Conservation (phyloP, 2,113 vertebrate species). For the Girardinichthys multiradiatus region DNA sequence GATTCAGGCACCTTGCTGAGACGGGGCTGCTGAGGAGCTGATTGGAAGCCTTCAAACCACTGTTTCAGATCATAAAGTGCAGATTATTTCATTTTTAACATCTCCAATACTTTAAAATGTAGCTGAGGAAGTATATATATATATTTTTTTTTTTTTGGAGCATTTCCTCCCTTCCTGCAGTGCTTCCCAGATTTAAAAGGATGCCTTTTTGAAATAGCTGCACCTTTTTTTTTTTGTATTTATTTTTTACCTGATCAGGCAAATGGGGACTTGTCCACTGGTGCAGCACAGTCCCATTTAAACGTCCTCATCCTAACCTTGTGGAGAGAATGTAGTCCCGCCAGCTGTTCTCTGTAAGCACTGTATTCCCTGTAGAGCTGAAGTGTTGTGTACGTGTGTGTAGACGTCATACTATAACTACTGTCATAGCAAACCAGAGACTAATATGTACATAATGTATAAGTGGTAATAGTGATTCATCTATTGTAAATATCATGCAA, state of each 20-base stretch:
- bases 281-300: slow-evolving; percentile 19
- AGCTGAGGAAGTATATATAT: neutral
- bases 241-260: neutral
- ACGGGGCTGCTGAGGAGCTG: too few relatives aligned
- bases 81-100: neutral
- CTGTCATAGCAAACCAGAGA: slow-evolving; percentile 76
- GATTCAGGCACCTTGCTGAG: neutral
- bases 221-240: neutral
- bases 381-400: slow-evolving; percentile 40
- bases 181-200: neutral
- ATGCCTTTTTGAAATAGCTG: neutral
- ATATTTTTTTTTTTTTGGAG: too few relatives aligned
- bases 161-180: neutral
- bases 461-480: slow-evolving; percentile 76
- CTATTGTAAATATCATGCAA: slow-evolving; percentile 77
- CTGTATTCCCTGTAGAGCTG: slow-evolving; percentile 69
- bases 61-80: neutral
- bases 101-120: neutral
- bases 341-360: slow-evolving; percentile 60
- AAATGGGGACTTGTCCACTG: slow-evolving; percentile 12
- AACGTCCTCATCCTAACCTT: slow-evolving; percentile 50
- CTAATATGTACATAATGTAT: slow-evolving; percentile 82
- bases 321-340: slow-evolving; percentile 69
- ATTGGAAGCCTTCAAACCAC: neutral
- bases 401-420: slow-evolving; percentile 70